These are phyloP conservation scores for Dicrurus megarhynchus DNA, from an alignment of 2,113 vertebrate species.

Conservation along the genomic window DNA sequence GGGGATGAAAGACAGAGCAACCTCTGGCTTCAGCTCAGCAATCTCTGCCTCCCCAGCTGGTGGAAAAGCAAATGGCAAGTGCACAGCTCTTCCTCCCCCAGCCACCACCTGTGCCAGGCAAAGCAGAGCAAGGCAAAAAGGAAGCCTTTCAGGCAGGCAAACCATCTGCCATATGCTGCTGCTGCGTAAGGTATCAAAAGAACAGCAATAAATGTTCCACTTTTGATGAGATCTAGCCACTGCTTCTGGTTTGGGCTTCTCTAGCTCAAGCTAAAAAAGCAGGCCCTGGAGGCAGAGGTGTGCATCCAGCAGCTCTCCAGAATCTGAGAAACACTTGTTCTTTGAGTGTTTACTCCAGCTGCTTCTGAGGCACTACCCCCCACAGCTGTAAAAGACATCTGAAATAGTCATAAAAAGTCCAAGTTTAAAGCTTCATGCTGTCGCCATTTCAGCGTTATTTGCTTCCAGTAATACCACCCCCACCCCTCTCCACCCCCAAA, in stretches of 20 bases:
- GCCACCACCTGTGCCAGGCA: not conserved
- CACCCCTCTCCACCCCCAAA: not conserved
- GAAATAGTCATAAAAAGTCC: not conserved
- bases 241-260: not conserved
- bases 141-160: not conserved
- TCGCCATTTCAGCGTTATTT: not conserved
- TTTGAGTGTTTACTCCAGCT: not conserved
- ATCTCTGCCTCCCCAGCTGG: not conserved
- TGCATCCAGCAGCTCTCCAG: not conserved
- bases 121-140: not conserved
- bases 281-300: not conserved
- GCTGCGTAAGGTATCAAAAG: not conserved
- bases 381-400: not conserved
- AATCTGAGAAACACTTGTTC: not conserved
- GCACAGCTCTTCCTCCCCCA: not conserved
- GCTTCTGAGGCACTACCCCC: not conserved
- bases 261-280: not conserved
- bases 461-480: not conserved
- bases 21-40: not conserved
- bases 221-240: not conserved
- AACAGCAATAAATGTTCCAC: not conserved
- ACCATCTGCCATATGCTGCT: not conserved
- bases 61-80: not conserved
- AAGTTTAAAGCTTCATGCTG: not conserved
- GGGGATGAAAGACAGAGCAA: not conserved